Base-by-base conservation (phyloP, 2,113 vertebrate genomes). In the Taurulus bubalis region DNA sequence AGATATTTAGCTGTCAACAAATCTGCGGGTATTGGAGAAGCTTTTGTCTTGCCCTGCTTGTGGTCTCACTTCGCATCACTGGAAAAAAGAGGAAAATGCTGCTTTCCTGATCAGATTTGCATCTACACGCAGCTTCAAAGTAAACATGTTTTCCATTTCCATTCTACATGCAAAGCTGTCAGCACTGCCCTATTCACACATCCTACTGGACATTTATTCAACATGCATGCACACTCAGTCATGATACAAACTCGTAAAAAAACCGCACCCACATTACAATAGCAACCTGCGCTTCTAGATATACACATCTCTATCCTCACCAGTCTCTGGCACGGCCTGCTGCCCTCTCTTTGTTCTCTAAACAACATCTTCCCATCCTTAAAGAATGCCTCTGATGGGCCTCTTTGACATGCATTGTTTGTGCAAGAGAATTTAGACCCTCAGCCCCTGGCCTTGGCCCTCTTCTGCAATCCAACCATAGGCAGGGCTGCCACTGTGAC, bases 371-470 rank as follows among this genome's bases (percentile, higher is more conserved):
- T 88, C 84, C 77, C 80, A 1, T 77, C 83, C 63, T 80, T 22
- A 77, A 82, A 91, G 87, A 93, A 92, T 82, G 82, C 80, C 82
- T 89, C 72, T 82, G 83, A 91, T 65, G 83, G 91, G 84, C 89
- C 90, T 78, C 90, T 87, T 85, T 93, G 93, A 93, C 93, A 93
- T 76, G 87, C 82, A 93, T 93, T 94, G 91, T 94, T 94, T 92
- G 84, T 86, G 84, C 79, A 88, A 62, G 84, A 90, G 85, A 93
- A 91, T 94, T 92, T 94, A 93, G 89, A 91, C 83, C 89, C 86
- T 79, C 81, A 83, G 85, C 80, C 80, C 72, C 90, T 90, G 91
- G 91, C 90, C 91, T 92, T 91, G 91, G 90, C 87, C 91, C 93
- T 91, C 84, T 60, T 92, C 90, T 93, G 81, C 88, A 84, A 83